Evolutionary conservation across 2,888 invertebrate genomes (phyloP), one percentile per base, ranked within the genome.

Genomic region (Hofmannophila pseudospretella): DNA sequence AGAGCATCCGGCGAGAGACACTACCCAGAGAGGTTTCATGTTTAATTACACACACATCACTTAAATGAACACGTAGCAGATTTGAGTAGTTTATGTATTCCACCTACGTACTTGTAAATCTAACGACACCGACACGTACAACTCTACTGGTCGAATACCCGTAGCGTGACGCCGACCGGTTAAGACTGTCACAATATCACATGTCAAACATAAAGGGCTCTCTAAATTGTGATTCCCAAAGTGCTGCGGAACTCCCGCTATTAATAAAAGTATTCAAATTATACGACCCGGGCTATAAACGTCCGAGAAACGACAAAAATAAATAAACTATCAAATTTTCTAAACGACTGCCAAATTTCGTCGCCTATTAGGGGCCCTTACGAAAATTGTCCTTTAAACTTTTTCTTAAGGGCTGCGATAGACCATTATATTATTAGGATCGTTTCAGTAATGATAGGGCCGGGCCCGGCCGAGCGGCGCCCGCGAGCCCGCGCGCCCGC

Each of bases 381-480:
- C 52, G 70, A 65, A 82, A 77, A 81, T 84, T 84, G 84, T 84
- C 85, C 74, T 67, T 77, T 72, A 66, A 68, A 67, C 63, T 68
- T 69, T 75, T 78, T 70, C 67, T 59, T 55, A 66, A 77, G 69
- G 76, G 68, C 70, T 84, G 81, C 80, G 84, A 86, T 85, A 85
- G 77, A 72, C 76, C 78, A 84, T 86, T 86, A 86, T 81, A 81
- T 78, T 84, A 85, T 86, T 85, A 85, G 79, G 75, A 81, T 65
- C 84, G 77, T 77, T 85, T 80, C 67, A 59, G 74, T 85, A 86
- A 86, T 85, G 73, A 85, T 75, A 82, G 85, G 81, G 79, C 58
- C 66, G 68, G 57, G 63, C 63, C 66, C 67, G 81, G 78, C 58
- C 66, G 67, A 57, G 62, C 63, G 66, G 57, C 66, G 75, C 74